Percentiles rank a stretch among this genome's conserved stretches.
phyloP scores from a whole-genome alignment of 2,113 vertebrate species.

The Hiodon tergisus region DNA sequence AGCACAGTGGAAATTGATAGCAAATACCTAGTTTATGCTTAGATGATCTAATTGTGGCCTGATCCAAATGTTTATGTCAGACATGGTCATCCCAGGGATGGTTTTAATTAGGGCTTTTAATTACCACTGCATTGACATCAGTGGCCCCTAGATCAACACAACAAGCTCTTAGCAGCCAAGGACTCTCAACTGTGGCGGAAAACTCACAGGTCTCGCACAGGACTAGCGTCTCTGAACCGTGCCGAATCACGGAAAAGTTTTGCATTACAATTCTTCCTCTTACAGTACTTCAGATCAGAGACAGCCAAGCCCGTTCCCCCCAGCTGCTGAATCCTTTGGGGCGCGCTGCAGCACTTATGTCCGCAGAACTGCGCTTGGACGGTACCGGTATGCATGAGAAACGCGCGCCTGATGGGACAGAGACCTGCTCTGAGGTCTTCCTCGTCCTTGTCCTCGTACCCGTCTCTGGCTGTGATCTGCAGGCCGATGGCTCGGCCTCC shows the following conservation, averaged over 20 bases:
- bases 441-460: no score
- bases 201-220: not conserved
- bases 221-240: not conserved
- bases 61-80: slow-evolving; percentile 2
- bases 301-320: no score
- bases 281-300: no score
- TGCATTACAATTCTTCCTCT: not conserved
- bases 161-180: slow-evolving; percentile 9
- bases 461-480: no score
- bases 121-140: slow-evolving; percentile 10
- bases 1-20: not conserved
- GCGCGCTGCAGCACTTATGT: no score
- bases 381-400: no score
- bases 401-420: no score
- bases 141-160: not conserved
- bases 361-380: no score
- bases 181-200: not conserved
- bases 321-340: no score
- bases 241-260: not conserved
- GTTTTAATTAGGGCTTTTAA: slow-evolving; percentile 9
- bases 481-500: no score
- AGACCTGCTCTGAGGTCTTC: no score
- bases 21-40: not conserved
- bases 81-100: slow-evolving; percentile 1
- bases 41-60: not conserved